phyloP scores from a whole-genome alignment of 2,888 invertebrate genomes.

The Heliconius erato region DNA sequence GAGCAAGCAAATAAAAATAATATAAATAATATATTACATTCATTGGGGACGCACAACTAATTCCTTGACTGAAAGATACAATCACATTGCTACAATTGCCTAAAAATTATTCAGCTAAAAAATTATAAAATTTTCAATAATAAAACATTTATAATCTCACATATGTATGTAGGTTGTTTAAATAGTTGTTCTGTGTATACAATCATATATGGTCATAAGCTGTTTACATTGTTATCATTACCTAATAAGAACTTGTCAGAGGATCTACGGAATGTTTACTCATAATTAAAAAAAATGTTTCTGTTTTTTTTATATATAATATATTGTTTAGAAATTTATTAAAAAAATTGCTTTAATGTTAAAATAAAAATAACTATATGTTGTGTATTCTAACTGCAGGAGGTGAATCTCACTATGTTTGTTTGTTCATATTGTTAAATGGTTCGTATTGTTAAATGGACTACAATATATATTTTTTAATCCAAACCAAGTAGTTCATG shows the following conservation, averaged over 20 bases:
- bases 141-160: conserved; percentile 8
- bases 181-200: conserved; percentile 6
- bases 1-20: too few species aligned
- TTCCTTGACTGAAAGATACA: too few species aligned
- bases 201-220: conserved; percentile 16
- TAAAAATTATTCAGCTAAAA: too few species aligned
- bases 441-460: too few species aligned
- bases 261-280: conserved; percentile 1
- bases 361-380: neutral
- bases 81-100: too few species aligned
- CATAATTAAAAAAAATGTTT: neutral
- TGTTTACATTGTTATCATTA: conserved; percentile 27
- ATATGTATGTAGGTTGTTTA: conserved; percentile 2
- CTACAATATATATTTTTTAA: too few species aligned
- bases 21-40: too few species aligned
- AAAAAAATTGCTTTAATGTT: neutral
- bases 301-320: neutral
- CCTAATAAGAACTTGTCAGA: conserved; percentile 8
- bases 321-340: neutral
- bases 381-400: neutral
- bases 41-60: too few species aligned
- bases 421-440: too few species aligned
- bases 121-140: neutral
- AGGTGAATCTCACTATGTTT: too few species aligned
- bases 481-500: too few species aligned